A percentile compares a stretch with the other conserved stretches of the same genome.
phyloP scores from a whole-genome alignment of 2,797 vertebrate genomes.

The Arctocebus calabarensis region DNA sequence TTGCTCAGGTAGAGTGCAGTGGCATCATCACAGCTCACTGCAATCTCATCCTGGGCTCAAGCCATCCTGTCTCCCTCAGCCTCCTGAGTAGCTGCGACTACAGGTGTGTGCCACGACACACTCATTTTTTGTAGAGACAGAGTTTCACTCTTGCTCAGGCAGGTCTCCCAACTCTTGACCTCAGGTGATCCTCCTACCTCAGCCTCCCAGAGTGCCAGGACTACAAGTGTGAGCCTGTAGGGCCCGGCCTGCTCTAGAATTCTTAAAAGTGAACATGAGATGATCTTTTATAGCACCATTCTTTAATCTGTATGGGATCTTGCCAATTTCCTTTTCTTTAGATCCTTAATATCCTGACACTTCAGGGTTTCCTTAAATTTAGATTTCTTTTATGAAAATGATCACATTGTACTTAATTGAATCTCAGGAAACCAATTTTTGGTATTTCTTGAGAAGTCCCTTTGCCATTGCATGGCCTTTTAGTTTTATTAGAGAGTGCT shows the following conservation, averaged over 20 bases:
- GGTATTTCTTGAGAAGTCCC: conserved; percentile 1
- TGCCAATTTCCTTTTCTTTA: not conserved
- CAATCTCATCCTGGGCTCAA: not conserved
- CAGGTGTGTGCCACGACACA: not conserved
- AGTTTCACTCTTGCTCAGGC: not conserved
- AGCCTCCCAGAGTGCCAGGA: not conserved
- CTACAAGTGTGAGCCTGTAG: not conserved
- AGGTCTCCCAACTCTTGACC: not conserved
- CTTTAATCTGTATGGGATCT: not conserved
- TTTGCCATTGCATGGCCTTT: not conserved
- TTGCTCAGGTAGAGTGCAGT: not conserved
- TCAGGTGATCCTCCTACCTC: not conserved
- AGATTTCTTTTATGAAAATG: not conserved
- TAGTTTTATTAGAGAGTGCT: not conserved
- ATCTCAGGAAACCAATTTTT: conserved; percentile 38
- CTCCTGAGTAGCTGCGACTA: not conserved
- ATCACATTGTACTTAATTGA: not conserved
- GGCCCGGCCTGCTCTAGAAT: not conserved
- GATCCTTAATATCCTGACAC: not conserved
- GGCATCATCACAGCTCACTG: not conserved
- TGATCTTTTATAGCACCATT: not conserved
- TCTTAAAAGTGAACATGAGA: not conserved
- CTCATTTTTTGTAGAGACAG: not conserved
- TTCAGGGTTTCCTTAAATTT: conserved; percentile 16
- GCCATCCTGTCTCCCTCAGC: not conserved